phyloP scores from a whole-genome alignment of 1,140 invertebrate species.

The Leptinotarsa defecta region DNA sequence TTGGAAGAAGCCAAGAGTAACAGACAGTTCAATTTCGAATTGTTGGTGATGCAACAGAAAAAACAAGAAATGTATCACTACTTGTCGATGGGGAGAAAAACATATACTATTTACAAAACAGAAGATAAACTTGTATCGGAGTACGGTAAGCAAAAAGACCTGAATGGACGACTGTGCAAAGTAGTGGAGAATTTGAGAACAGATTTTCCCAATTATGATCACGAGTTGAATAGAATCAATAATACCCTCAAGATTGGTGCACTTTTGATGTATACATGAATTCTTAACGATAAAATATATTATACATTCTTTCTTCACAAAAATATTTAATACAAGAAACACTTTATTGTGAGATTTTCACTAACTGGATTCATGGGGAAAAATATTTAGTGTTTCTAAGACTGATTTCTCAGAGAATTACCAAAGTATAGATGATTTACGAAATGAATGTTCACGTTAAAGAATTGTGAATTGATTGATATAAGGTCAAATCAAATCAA shows the following conservation, averaged over 20 bases:
- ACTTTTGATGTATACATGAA: conserved; percentile 25
- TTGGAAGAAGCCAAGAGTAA: conserved; percentile 48
- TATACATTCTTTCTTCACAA: background rate
- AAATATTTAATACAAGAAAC: too few relatives aligned
- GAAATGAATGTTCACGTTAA: too few relatives aligned
- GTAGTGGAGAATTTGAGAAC: conserved; percentile 60
- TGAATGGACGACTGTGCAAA: conserved; percentile 59
- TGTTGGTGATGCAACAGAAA: conserved; percentile 65
- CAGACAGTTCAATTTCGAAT: conserved; percentile 63
- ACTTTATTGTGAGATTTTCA: too few relatives aligned
- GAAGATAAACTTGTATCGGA: conserved; percentile 58
- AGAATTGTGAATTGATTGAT: too few relatives aligned
- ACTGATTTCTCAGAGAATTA: too few relatives aligned
- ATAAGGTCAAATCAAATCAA: too few relatives aligned
- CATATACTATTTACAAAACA: conserved; percentile 59
- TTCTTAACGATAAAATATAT: background rate
- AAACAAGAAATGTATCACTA: conserved; percentile 62
- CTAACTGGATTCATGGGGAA: too few relatives aligned
- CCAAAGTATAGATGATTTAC: too few relatives aligned
- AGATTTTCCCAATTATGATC: conserved; percentile 64
- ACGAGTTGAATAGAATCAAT: conserved; percentile 59
- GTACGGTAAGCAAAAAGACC: conserved; percentile 58
- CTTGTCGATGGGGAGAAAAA: conserved; percentile 56
- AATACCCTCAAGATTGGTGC: conserved; percentile 56
- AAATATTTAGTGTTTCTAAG: too few relatives aligned